These are phyloP conservation scores for Teleogryllus oceanicus DNA, from an alignment of 2,888 invertebrate genomes.

Conservation along the genomic window DNA sequence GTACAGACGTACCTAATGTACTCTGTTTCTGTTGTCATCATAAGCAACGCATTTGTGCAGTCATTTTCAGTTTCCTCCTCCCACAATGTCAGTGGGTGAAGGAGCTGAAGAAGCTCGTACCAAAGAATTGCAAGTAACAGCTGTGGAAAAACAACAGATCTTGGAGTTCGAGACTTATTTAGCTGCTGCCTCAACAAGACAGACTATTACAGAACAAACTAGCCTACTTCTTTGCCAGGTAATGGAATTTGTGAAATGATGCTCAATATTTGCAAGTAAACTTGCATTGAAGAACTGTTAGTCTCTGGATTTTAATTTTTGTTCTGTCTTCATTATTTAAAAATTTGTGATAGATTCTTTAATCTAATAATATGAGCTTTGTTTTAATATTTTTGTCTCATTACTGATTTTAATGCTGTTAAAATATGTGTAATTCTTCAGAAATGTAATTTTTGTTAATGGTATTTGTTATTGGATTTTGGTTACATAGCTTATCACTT, in stretches of 20 bases:
- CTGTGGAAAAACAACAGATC: conserved; percentile 72
- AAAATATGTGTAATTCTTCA: conserved; percentile 2
- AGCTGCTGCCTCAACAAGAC: conserved; percentile 83
- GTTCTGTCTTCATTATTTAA: too few species aligned
- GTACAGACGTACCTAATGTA: neutral
- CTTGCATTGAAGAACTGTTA: too few species aligned
- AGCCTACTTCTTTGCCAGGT: conserved; percentile 78
- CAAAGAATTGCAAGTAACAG: conserved; percentile 65
- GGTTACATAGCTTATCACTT: conserved; percentile 63
- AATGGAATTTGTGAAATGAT: neutral
- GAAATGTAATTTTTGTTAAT: too few species aligned
- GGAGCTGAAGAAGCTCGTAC: conserved; percentile 58
- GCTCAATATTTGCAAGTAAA: too few species aligned
- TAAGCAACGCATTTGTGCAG: conserved; percentile 45
- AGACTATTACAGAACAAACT: conserved; percentile 84
- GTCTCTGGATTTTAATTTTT: too few species aligned
- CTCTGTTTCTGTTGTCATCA: neutral
- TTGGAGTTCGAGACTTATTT: conserved; percentile 87
- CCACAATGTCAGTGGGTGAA: conserved; percentile 59
- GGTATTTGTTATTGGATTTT: neutral
- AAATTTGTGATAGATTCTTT: too few species aligned
- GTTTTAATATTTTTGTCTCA: neutral
- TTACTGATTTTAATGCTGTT: neutral
- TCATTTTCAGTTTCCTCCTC: conserved; percentile 68
- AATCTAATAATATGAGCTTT: conserved; percentile 23